Conservation (phyloP, 2,797 vertebrate species). For the Enteromius argenteus region DNA sequence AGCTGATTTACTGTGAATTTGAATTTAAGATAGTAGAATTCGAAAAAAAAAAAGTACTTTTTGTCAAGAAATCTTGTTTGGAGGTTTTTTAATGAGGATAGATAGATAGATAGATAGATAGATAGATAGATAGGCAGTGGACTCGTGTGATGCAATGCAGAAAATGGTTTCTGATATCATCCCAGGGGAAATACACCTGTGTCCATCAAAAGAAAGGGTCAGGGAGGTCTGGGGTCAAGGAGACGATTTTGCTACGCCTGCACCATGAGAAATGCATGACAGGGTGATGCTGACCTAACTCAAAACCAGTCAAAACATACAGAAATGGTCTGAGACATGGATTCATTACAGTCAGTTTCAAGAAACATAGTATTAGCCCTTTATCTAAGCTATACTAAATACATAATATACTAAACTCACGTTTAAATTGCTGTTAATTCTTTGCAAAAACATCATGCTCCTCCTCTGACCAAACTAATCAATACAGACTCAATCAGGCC, state of each 20-base stretch:
- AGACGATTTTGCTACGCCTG: slow-evolving; percentile 56
- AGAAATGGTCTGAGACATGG: background rate
- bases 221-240: slow-evolving; percentile 52
- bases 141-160: slow-evolving; percentile 52
- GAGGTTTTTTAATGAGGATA: background rate
- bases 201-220: slow-evolving; percentile 54
- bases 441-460: background rate
- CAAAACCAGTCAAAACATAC: slow-evolving; percentile 2
- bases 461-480: slow-evolving; percentile 31
- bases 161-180: slow-evolving; percentile 63
- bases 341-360: background rate
- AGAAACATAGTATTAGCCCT: background rate
- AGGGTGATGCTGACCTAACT: slow-evolving; percentile 2
- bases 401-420: background rate
- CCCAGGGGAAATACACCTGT: slow-evolving; percentile 74
- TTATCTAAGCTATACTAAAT: slow-evolving; percentile 17
- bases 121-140: background rate
- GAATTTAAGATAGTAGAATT: background rate
- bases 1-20: background rate
- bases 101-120: background rate
- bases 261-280: slow-evolving; percentile 37
- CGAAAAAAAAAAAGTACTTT: too few relatives aligned
- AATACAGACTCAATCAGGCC: slow-evolving; percentile 40
- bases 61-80: background rate
- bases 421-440: background rate